Evolutionary conservation across 2,113 vertebrate species (phyloP).

Genomic region (Burhinus oedicnemus): DNA sequence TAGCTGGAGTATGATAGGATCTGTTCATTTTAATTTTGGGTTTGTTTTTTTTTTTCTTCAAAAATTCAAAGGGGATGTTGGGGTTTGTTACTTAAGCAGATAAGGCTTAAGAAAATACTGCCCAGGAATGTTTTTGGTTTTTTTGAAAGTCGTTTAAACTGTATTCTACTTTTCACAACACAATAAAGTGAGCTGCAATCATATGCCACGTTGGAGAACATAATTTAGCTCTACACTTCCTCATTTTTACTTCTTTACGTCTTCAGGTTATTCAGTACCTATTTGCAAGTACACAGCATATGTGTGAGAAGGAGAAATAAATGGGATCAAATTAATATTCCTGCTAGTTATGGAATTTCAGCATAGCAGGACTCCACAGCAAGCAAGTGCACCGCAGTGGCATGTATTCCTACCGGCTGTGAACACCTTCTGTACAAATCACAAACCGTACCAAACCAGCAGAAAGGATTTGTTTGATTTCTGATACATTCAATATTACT

Average conservation of each 20-base stretch:
- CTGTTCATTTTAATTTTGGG: background rate
- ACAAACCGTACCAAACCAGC: background rate
- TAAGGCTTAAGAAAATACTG: background rate
- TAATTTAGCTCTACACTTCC: background rate
- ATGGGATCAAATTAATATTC: background rate
- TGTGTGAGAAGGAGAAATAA: background rate
- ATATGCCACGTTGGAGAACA: background rate
- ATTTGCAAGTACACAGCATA: background rate
- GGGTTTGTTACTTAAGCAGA: background rate
- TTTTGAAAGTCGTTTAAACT: background rate
- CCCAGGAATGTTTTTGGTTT: rapidly evolving
- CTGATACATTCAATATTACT: background rate
- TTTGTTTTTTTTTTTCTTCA: no score
- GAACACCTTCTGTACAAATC: background rate
- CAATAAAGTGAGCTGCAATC: background rate
- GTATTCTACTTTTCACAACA: background rate
- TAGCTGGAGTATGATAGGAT: background rate
- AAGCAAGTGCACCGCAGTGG: background rate
- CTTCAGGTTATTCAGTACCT: background rate
- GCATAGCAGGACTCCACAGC: background rate
- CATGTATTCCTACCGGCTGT: background rate
- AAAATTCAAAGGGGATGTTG: background rate
- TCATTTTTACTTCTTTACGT: background rate
- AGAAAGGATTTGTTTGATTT: background rate
- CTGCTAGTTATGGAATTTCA: background rate